Conservation (phyloP, 2,113 vertebrate species). For the Oryzias celebensis region DNA sequence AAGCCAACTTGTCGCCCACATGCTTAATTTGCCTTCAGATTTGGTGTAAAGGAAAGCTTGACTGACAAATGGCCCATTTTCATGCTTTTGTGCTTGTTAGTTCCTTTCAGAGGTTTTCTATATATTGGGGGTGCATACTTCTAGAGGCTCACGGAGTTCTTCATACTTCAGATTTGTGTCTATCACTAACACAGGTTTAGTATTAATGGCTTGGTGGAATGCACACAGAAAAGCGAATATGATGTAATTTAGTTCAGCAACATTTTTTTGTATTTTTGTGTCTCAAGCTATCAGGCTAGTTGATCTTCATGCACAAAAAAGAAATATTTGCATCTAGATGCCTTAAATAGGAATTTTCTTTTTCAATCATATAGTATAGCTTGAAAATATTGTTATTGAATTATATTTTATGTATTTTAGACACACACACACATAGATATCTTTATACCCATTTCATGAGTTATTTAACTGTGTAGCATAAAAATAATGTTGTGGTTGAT, state of each 20-base stretch:
- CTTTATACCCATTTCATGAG: too few species aligned
- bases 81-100: conserved; percentile 62
- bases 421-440: too few species aligned
- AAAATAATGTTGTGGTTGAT: too few species aligned
- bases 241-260: background rate
- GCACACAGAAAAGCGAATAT: background rate
- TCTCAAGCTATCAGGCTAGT: too few species aligned
- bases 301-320: too few species aligned
- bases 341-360: too few species aligned
- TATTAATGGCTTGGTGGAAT: background rate
- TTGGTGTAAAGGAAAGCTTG: conserved; percentile 47
- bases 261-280: background rate
- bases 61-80: conserved; percentile 64
- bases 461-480: too few species aligned
- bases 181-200: conserved; percentile 18
- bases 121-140: conserved; percentile 54
- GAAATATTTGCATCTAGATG: too few species aligned
- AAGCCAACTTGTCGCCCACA: conserved; percentile 59
- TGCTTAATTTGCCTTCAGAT: conserved; percentile 45
- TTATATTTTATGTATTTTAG: too few species aligned
- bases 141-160: conserved; percentile 37
- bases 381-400: too few species aligned
- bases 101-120: conserved; percentile 60
- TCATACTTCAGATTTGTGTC: conserved; percentile 13
- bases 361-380: too few species aligned